phyloP scores from a whole-genome alignment of 2,888 invertebrate genomes.

The Sarcophaga variegata region DNA sequence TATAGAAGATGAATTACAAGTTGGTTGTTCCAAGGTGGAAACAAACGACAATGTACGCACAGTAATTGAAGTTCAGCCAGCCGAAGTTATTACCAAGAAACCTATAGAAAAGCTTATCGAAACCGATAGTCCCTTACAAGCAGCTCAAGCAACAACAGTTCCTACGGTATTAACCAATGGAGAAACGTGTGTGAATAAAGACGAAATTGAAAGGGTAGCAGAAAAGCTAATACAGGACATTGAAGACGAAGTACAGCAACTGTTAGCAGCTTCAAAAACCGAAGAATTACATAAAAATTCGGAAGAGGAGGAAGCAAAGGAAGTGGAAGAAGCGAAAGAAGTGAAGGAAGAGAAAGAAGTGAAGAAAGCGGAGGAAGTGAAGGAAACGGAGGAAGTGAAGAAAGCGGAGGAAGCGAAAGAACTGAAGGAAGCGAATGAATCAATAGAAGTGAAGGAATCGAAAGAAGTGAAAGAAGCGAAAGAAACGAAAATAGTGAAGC shows the following conservation, averaged over 20 bases:
- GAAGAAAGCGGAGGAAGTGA: neutral
- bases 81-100: slow-evolving; percentile 75
- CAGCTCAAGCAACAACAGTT: slow-evolving; percentile 38
- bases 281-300: neutral
- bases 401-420: neutral
- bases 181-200: slow-evolving; percentile 56
- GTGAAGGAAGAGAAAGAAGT: neutral
- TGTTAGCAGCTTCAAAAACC: neutral
- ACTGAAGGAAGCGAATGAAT: neutral
- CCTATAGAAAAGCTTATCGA: slow-evolving; percentile 72
- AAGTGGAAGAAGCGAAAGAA: neutral
- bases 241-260: slow-evolving; percentile 48
- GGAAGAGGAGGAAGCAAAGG: neutral
- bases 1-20: slow-evolving; percentile 76
- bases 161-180: slow-evolving; percentile 49
- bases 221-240: slow-evolving; percentile 47
- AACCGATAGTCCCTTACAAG: slow-evolving; percentile 53
- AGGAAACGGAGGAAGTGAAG: no score
- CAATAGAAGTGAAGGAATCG: neutral
- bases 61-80: slow-evolving; percentile 80
- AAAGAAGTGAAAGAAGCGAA: neutral
- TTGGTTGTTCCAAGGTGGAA: slow-evolving; percentile 77
- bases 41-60: slow-evolving; percentile 74
- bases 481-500: neutral
- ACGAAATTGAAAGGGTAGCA: slow-evolving; percentile 44